Evolutionary conservation across 92 coral and sea anemone species (phyloP), one percentile per base, ranked within the genome.

Genomic region (Bergia puertoricense): DNA sequence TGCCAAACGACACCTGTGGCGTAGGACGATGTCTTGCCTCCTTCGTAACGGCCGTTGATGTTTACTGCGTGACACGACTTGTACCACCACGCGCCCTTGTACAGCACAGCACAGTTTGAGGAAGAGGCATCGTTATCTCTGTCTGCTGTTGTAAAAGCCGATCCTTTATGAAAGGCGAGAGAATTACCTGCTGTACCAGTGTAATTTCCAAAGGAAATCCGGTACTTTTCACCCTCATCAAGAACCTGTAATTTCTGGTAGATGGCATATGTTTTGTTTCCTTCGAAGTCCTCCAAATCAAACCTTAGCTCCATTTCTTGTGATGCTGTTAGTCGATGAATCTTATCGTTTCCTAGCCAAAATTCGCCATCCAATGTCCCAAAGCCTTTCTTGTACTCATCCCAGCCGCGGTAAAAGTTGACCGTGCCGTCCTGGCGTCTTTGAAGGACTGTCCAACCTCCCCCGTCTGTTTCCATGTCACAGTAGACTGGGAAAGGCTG

Each of bases 71-170:
- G 86, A 10, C 86, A 82, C 2, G 22, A 1, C 0, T 0, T 0
- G 86, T 83, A 41, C 86, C 86, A 83, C 86, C 86, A 83, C 44
- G 9, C 86, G 1, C 86, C 77, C 1, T 43, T n/a, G 51, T n/a
- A 83, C n/a, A 1, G 0, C 20, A 83, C 74, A 9, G 86, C 86
- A 83, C 86, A 83, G 76, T 83, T 30, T 5, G 13, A 3, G 1
- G 46, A 10, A 67, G 5, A 4, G 16, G 3, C 1, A 22, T 83
- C 86, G 36, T 83, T 65, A 46, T 83, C 86, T 4, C 77, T 68
- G 76, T 83, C 86, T 15, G 13, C 38, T 41, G 86, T 83, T 22
- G 86, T 6, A 40, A 83, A 83, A 8, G 46, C 76, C 56, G 43
- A 20, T 9, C 73, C 74, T 5, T 30, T 6, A 66, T 81, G 85